Base-by-base conservation (phyloP, 1,140 invertebrate species). In the Drosophila bifasciata region DNA sequence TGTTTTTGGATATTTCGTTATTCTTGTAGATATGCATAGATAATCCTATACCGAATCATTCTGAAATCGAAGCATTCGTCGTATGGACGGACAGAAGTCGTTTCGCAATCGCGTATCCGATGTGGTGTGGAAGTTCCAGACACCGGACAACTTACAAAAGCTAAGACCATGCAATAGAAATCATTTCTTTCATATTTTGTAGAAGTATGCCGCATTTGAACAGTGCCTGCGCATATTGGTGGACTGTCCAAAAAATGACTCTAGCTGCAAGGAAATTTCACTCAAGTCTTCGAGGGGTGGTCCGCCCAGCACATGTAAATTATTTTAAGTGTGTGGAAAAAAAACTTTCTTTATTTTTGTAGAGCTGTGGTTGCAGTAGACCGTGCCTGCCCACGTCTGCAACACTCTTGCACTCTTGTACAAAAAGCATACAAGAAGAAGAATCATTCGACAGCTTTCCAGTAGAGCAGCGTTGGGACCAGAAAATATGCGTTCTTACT, bases 161-260 rank as follows among this genome's bases (percentile, higher is more conserved):
- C 50, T 55, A 50, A 55, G 57, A 43, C 17, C 55, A 15, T 80
- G 58, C 73, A 64, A 80, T 43, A 60, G 53, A 79, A 62, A 53
- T 19, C 51, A 39, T 73, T 75, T 79, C 56, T 89, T 75, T 76
- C 67, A 44, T 79, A 74, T 90, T 77, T 90, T 89, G 59, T 89
- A 90, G 89, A 79, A 78, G 74, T 83, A 71, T 77, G 78, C 67
- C 61, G 70, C 84, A 85, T 80, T 89, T 85, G 80, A 89, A 49
- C 84, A 51, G 80, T 89, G 52, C 80, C 84, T 89, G 84, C 61
- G 67, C 80, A 71, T 85, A 77, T 73, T 76, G 63, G 53, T 59
- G 67, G 49, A 51, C 16, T n/a, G 28, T 25, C 53, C 25, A 16
- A 36, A 36, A 36, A 36, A 36, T 11, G 32, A 36, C 13, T 32